Percentiles rank a stretch among this genome's conserved stretches.
These are phyloP conservation scores for Ceyx margarethae DNA, from an alignment of 2,113 vertebrate species.

Conservation along the genomic window DNA sequence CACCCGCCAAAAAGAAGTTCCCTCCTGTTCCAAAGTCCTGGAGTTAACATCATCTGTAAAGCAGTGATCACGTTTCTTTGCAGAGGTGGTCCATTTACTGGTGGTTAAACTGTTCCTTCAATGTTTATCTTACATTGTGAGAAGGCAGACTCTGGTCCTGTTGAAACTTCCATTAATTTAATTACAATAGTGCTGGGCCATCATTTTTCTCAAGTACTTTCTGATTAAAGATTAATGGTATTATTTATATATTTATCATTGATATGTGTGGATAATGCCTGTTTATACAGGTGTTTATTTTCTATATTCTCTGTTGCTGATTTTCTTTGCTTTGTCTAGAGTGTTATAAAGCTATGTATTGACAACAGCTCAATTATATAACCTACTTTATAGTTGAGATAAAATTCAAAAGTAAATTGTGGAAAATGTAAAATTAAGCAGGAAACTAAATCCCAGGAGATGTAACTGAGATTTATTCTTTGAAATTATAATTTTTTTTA, in stretches of 20 bases:
- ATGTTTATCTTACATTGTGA: not conserved
- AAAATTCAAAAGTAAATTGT: not conserved
- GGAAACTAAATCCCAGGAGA: not conserved
- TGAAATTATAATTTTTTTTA: not conserved
- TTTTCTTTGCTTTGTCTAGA: not conserved
- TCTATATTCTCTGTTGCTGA: not conserved
- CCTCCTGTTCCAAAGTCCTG: not conserved
- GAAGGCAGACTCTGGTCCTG: not conserved
- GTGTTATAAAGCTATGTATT: not conserved
- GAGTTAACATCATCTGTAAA: not conserved
- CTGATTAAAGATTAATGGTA: not conserved
- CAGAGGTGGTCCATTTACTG: not conserved
- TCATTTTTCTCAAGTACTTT: not conserved
- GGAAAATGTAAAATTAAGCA: not conserved
- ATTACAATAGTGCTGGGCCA: not conserved
- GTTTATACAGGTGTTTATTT: not conserved
- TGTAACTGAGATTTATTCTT: not conserved
- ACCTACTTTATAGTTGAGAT: not conserved
- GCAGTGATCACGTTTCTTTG: not conserved
- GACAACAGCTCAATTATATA: not conserved
- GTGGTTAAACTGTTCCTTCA: not conserved
- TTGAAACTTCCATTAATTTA: not conserved
- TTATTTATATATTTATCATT: not conserved
- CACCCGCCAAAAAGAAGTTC: fast-evolving
- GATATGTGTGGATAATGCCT: not conserved